Base-by-base conservation (phyloP, 2,113 vertebrate species). In the Gila orcuttii region DNA sequence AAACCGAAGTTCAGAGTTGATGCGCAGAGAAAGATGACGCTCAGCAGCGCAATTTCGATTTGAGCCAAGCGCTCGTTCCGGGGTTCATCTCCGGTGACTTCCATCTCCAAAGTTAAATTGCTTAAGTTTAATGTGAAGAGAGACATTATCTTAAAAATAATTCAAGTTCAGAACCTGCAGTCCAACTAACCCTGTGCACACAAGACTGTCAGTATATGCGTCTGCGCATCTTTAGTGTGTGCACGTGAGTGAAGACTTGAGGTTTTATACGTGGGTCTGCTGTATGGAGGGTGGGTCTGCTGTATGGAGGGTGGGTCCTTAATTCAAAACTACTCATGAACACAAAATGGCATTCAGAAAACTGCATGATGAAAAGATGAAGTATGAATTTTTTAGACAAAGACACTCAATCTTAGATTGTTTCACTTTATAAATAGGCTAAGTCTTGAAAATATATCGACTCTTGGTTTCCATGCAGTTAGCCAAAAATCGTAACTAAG, bases 1-100 rank as follows among this genome's bases (percentile, higher is more conserved):
- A 97, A 93, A 74, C 95, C 91, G 12, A 91, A 90, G 45, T 97
- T 97, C 47, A 97, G 93, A 75, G 95, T 84, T 0, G 93, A 93
- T 45, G 96, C 96, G 0, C 92, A 91, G 85, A 94, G 74, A 31
- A 97, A 96, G 74, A 97, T 93, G 0, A 93, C 84, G 52, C 93
- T 90, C 19, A 97, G 93, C 9, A 97, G 87, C 0, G 95, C 92
- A 11, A 97, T 93, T 88, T 97, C 96, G 3, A 94, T 90, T 47
- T 31, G 92, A 21, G 94, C 96, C 68, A 97, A 86, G 80, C 79
- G 88, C 83, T 93, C 91, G n/a, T 95, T 90, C 0, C 94, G 89
- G 1, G 90, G 91, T 3, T 87, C 71, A 6, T 91, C 89, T 1
- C 25, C 89, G 0, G 25, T 1, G 0, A 13, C 60, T 6, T 76